Evolutionary conservation across 2,113 vertebrate species (phyloP).

Genomic region (Otocyon megalotis): DNA sequence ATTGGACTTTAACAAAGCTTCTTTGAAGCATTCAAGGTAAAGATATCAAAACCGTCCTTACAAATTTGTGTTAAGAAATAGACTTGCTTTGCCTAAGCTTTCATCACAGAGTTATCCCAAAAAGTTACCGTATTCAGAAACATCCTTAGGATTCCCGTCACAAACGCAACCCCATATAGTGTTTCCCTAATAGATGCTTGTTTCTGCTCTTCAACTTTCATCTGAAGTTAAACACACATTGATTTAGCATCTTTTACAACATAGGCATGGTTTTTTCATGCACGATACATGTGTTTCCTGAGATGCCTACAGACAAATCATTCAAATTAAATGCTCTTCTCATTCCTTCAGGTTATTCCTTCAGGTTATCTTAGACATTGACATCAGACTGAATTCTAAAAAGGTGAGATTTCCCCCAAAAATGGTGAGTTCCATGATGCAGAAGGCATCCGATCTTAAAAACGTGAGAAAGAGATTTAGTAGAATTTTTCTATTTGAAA

Average conservation of each 20-base stretch:
- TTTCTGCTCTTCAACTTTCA: slow-evolving; percentile 84
- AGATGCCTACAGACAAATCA: slow-evolving; percentile 91
- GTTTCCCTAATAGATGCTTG: slow-evolving; percentile 80
- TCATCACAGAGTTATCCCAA: slow-evolving; percentile 64
- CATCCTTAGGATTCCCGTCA: slow-evolving; percentile 76
- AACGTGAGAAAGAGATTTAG: slow-evolving; percentile 75
- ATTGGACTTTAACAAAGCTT: slow-evolving; percentile 71
- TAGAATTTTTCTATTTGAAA: slow-evolving; percentile 73
- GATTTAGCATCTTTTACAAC: slow-evolving; percentile 80
- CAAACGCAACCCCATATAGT: slow-evolving; percentile 72
- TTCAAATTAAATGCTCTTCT: slow-evolving; percentile 93
- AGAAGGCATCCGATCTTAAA: slow-evolving; percentile 69
- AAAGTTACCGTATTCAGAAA: slow-evolving; percentile 83
- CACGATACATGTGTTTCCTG: slow-evolving; percentile 88
- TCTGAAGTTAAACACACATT: slow-evolving; percentile 86
- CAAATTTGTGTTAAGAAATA: slow-evolving; percentile 78
- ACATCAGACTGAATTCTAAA: slow-evolving; percentile 73
- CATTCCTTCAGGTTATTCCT: slow-evolving; percentile 89
- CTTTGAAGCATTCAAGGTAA: slow-evolving; percentile 78
- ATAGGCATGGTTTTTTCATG: slow-evolving; percentile 76
- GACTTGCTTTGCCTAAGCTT: slow-evolving; percentile 52
- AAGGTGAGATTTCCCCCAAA: slow-evolving; percentile 66
- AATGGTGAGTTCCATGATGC: slow-evolving; percentile 52
- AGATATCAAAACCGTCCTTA: slow-evolving; percentile 74
- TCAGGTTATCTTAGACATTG: slow-evolving; percentile 62